These are phyloP conservation scores for Erpetoichthys calabaricus DNA, from an alignment of 2,797 vertebrate genomes.

Conservation along the genomic window DNA sequence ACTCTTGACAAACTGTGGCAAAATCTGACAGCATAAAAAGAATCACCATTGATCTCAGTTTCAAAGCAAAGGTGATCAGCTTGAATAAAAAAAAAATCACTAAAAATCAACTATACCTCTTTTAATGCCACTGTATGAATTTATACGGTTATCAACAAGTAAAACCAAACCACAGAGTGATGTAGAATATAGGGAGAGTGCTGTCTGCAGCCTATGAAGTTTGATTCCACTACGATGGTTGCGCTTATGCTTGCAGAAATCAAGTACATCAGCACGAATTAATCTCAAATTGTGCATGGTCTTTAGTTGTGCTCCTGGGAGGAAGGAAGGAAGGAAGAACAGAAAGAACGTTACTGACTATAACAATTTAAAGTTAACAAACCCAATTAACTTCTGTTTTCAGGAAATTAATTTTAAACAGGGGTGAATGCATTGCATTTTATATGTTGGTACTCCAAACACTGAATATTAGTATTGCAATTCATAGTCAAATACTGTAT, in stretches of 20 bases:
- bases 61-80: neutral
- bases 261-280: constrained; percentile 75
- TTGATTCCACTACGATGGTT: constrained; percentile 76
- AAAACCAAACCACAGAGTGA: constrained; percentile 85
- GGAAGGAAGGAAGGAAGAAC: neutral
- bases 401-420: neutral
- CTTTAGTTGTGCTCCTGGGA: constrained; percentile 81
- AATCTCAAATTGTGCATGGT: constrained; percentile 95
- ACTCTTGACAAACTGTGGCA: constrained; percentile 85
- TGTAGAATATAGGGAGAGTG: constrained; percentile 83
- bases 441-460: neutral
- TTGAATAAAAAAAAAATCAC: neutral
- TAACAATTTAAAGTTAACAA: neutral
- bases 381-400: neutral
- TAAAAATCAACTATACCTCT: constrained; percentile 53
- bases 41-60: neutral
- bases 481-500: too few relatives aligned
- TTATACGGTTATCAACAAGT: constrained; percentile 88
- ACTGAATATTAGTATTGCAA: too few relatives aligned
- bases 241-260: constrained; percentile 84
- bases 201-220: constrained; percentile 79
- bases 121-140: constrained; percentile 92
- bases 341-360: neutral
- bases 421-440: neutral
- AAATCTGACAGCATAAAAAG: constrained; percentile 58